Percentiles rank a stretch among this genome's conserved stretches.
phyloP scores from a whole-genome alignment of 92 coral and sea anemone species.

The Diadumene lineata region DNA sequence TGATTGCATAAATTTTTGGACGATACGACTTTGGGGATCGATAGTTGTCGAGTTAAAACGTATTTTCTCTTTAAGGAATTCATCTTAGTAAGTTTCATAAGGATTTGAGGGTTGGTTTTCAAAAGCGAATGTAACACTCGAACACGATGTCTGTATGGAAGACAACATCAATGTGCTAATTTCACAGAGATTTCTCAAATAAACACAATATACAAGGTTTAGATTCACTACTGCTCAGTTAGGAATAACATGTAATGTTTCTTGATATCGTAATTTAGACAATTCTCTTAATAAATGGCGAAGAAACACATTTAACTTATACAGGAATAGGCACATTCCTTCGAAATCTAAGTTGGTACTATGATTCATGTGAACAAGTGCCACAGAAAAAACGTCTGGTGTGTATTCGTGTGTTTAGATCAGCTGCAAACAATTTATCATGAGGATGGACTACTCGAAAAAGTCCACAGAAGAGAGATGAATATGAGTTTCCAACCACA shows the following conservation, averaged over 20 bases:
- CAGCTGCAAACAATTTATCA: neutral
- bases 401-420: neutral
- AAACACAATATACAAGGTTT: slow-evolving; percentile 6
- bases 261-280: neutral
- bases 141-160: slow-evolving; percentile 18
- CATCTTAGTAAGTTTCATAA: slow-evolving; percentile 15
- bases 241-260: slow-evolving; percentile 2
- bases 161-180: neutral
- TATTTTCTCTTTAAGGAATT: neutral
- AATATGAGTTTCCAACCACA: slow-evolving; percentile 43
- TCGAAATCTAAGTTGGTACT: neutral
- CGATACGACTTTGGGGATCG: neutral
- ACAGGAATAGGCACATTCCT: slow-evolving; percentile 36
- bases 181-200: slow-evolving; percentile 4
- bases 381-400: slow-evolving; percentile 18
- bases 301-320: slow-evolving; percentile 9
- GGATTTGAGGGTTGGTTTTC: slow-evolving; percentile 11
- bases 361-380: neutral
- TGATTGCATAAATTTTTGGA: neutral
- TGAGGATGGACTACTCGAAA: slow-evolving; percentile 33
- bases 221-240: slow-evolving; percentile 4
- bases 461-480: slow-evolving; percentile 22
- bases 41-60: neutral
- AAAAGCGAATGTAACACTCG: slow-evolving; percentile 30
- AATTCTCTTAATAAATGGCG: slow-evolving; percentile 5